Evolutionary conservation across 2,113 vertebrate species (phyloP), one percentile per base, ranked within the genome.

Genomic region (Melanerpes formicivorus): DNA sequence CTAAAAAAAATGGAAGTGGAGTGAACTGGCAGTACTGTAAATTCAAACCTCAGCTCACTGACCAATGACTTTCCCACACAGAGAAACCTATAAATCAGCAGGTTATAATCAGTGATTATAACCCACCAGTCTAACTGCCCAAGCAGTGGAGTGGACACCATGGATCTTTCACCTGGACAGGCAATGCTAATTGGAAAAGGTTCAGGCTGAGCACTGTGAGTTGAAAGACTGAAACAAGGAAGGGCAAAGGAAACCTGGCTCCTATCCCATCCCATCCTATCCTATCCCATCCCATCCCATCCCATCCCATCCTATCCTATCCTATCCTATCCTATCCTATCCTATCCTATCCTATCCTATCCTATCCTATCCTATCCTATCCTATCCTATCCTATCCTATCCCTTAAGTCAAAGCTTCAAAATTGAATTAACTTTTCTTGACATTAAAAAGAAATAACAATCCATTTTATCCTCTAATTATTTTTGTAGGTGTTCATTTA

Each of bases 41-140:
- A 94, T 77, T 71, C 76, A 90, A 82, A 83, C 60, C 64, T 85
- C 67, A 85, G 56, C 26, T 74, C 48, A 75, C 46, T 71, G 12
- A 83, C 50, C 69, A 83, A 52, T 37, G 66, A 83, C 71, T 94
- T 94, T 83, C 73, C 60, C 37, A 66, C 27, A 59, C 4, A 83
- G 58, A 73, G 46, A 90, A 91, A 88, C 46, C 64, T 64, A 27
- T 63, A 93, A 90, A 91, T 63, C 87, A 71, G n/a, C 48, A 77
- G 55, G 52, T 34, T 34, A 34, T 34, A 34, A 34, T 18, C 79
- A 44, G 29, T 78, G 88, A 67, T 83, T 85, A 90, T 37, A 78
- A 87, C 82, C 82, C 90, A 93, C 87, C 64, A 56, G 80, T 60
- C 48, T 64, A 83, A 80, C 56, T 48, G 54, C 81, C 21, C 72